Evolutionary conservation across 2,888 invertebrate species (phyloP), one percentile per base, ranked within the genome.

Genomic region (Caprella mutica): DNA sequence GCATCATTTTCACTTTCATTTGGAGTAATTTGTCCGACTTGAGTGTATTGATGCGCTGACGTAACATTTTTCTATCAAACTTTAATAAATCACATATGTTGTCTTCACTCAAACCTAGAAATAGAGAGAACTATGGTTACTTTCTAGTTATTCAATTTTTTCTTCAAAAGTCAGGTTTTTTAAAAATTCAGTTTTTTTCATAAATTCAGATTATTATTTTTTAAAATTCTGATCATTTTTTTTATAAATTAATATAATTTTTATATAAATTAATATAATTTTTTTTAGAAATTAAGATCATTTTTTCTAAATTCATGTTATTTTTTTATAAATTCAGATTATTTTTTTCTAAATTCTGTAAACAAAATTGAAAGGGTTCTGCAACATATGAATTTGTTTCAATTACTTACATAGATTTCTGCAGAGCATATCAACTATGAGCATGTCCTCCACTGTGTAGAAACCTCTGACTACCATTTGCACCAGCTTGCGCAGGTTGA

Each of bases 391-490:
- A 9, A 33, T 33, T 9, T 33, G 14, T n/a, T 29, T 17, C 19
- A 23, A 1, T 44, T 55, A 77, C 81, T 76, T 77, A 82, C 94
- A 94, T 24, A 92, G 92, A 77, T 94, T 91, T 69, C 93, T 78
- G 46, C 96, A 91, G 43, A 96, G 77, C 87, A 96, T 89, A 73
- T 96, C 94, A 51, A 96, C 85, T 55, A 96, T 88, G 26, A 96
- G 79, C 1, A 89, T 84, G 78, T 96, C 93, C 75, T 96, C 94
- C 66, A 88, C 85, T 0, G 84, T 82, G 72, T 94, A 96, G 75
- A 96, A 96, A 2, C 92, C 94, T 68, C 94, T 76, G 0, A 90
- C 89, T 21, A 94, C 90, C 29, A 92, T 78, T 55, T 94, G 80
- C 21, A 92, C 91, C 58, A 96, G 76, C 55, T 72, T 86, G 72